A percentile compares a stretch with the other conserved stretches of the same genome.
Conservation (phyloP, 2,888 invertebrate genomes). For the Drosophila sordidula region DNA sequence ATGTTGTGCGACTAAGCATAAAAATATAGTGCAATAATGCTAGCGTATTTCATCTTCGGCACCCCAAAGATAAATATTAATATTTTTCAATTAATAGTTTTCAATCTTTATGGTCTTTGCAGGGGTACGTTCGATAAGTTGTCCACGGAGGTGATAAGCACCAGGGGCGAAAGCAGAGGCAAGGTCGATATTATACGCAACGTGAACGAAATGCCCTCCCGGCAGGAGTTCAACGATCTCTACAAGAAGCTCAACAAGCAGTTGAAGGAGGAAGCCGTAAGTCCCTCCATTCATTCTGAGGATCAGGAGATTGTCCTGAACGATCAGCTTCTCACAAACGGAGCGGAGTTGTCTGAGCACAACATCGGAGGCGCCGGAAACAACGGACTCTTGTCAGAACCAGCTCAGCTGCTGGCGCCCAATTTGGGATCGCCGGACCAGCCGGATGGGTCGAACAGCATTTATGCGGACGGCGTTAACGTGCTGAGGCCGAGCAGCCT, state of each 20-base stretch:
- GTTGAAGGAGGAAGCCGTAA: slow-evolving; percentile 70
- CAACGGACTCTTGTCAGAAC: background rate
- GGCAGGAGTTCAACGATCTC: slow-evolving; percentile 82
- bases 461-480: slow-evolving; percentile 33
- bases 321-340: slow-evolving; percentile 71
- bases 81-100: no score
- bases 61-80: no score
- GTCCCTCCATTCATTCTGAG: slow-evolving; percentile 69
- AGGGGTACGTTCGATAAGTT: slow-evolving; percentile 82
- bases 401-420: slow-evolving; percentile 22
- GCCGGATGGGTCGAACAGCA: slow-evolving; percentile 9
- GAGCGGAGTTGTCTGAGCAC: slow-evolving; percentile 74
- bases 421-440: slow-evolving; percentile 4
- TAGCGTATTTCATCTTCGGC: no score
- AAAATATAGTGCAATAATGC: no score
- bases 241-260: slow-evolving; percentile 77
- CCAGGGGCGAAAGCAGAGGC: slow-evolving; percentile 64
- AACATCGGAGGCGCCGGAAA: slow-evolving; percentile 53
- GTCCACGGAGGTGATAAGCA: slow-evolving; percentile 77
- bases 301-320: slow-evolving; percentile 76
- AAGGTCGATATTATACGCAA: slow-evolving; percentile 81
- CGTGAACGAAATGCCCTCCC: slow-evolving; percentile 80
- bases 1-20: no score
- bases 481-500: slow-evolving; percentile 36
- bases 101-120: slow-evolving; percentile 1